Conservation (phyloP, 2,888 invertebrate genomes). For the Halocaridina rubra region DNA sequence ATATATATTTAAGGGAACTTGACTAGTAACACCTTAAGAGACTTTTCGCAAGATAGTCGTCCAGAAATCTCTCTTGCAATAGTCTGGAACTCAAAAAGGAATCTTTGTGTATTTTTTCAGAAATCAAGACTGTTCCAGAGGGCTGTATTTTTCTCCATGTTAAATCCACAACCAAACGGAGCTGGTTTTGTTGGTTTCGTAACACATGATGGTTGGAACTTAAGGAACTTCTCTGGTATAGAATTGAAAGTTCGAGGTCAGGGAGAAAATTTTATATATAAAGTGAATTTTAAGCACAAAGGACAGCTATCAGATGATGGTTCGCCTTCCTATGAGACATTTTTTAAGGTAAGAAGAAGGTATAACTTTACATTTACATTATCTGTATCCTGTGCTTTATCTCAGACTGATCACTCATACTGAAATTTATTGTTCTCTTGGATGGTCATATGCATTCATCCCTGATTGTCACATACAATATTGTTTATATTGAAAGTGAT, state of each 20-base stretch:
- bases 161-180: conserved; percentile 78
- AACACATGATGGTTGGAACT: conserved; percentile 71
- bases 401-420: neutral
- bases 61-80: too few relatives aligned
- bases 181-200: conserved; percentile 77
- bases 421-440: too few relatives aligned
- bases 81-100: too few relatives aligned
- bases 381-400: too few relatives aligned
- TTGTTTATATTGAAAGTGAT: too few relatives aligned
- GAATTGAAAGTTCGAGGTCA: conserved; percentile 74
- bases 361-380: too few relatives aligned
- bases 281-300: conserved; percentile 75
- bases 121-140: conserved; percentile 74
- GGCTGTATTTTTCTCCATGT: conserved; percentile 75
- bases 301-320: conserved; percentile 72
- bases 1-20: too few relatives aligned
- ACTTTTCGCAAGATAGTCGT: too few relatives aligned
- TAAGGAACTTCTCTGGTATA: conserved; percentile 71
- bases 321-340: conserved; percentile 75
- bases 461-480: too few relatives aligned
- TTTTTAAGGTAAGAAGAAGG: conserved; percentile 67
- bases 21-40: too few relatives aligned
- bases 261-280: conserved; percentile 74
- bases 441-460: too few relatives aligned
- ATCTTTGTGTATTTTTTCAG: conserved; percentile 71